Conservation (phyloP, 2,888 invertebrate species). For the Allacma fusca region DNA sequence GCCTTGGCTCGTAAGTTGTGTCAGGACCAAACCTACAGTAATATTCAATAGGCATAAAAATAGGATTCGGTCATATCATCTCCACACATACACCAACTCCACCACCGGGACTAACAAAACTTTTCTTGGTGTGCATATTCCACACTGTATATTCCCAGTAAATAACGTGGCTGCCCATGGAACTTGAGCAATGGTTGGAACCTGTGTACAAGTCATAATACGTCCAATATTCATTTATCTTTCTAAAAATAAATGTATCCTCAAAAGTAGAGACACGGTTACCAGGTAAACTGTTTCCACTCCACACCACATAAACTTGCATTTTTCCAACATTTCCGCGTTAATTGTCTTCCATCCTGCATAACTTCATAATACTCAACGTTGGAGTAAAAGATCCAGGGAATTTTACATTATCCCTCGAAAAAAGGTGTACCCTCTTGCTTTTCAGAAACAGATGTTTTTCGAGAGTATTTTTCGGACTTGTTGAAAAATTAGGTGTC, state of each 20-base stretch:
- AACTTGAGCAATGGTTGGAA: conserved; percentile 5
- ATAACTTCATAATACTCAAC: neutral
- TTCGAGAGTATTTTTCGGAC: conserved; percentile 30
- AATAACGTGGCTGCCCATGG: conserved; percentile 15
- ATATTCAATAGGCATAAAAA: neutral
- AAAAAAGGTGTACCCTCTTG: too few relatives aligned
- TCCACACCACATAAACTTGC: conserved; percentile 23
- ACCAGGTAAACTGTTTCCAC: conserved; percentile 9
- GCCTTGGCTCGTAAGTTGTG: neutral
- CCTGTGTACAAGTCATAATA: conserved; percentile 1
- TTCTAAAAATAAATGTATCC: conserved; percentile 27
- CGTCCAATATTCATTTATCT: conserved; percentile 20
- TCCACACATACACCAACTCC: neutral
- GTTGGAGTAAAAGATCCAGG: neutral
- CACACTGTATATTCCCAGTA: conserved; percentile 1
- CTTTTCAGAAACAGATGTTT: conserved; percentile 3
- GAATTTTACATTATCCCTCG: conserved; percentile 21
- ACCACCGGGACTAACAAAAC: neutral
- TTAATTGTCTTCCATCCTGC: conserved; percentile 23
- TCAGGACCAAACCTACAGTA: neutral
- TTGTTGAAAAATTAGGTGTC: conserved; percentile 38
- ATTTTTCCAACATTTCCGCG: conserved; percentile 28
- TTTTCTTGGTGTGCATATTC: neutral
- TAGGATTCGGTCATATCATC: neutral
- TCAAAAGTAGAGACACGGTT: neutral